These are phyloP conservation scores for Drosophila pseudoobscura DNA, from an alignment of 1,140 invertebrate genomes.

Conservation along the genomic window DNA sequence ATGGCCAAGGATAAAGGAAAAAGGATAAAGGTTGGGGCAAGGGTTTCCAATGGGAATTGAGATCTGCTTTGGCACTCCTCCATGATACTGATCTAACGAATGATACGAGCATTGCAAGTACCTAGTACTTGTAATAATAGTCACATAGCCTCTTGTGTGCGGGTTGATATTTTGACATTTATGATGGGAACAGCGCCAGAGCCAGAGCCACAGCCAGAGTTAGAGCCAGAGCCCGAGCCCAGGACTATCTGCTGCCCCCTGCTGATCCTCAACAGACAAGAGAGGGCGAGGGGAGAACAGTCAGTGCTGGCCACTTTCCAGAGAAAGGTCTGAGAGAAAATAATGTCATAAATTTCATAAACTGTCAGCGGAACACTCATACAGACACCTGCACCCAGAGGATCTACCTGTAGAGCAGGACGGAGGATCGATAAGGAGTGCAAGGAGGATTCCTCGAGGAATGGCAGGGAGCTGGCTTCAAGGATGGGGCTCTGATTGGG, in stretches of 20 bases:
- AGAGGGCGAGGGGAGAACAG: neutral
- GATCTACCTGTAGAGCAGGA: constrained; percentile 17
- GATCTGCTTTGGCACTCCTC: constrained; percentile 23
- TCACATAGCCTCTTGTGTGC: constrained; percentile 39
- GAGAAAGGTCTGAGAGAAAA: constrained; percentile 32
- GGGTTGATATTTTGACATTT: constrained; percentile 61
- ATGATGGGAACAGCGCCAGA: constrained; percentile 33
- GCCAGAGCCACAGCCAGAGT: constrained; percentile 13
- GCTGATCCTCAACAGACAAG: constrained; percentile 3
- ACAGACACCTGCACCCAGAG: constrained; percentile 21
- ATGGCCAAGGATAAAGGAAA: constrained; percentile 21
- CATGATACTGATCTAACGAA: constrained; percentile 11
- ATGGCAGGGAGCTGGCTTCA: too few species aligned
- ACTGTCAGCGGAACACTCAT: constrained; percentile 12
- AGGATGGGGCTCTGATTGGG: constrained; percentile 23
- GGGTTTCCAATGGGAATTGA: neutral
- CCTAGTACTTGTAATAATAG: constrained; percentile 19
- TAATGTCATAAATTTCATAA: constrained; percentile 47
- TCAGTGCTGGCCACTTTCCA: constrained; percentile 24
- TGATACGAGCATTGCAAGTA: neutral
- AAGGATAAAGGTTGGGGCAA: neutral
- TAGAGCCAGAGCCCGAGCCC: constrained; percentile 12
- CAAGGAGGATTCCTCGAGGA: too few species aligned
- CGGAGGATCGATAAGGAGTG: constrained; percentile 10
- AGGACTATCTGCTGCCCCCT: constrained; percentile 3